phyloP scores from a whole-genome alignment of 2,888 invertebrate species.

The Microdon myrmicae region DNA sequence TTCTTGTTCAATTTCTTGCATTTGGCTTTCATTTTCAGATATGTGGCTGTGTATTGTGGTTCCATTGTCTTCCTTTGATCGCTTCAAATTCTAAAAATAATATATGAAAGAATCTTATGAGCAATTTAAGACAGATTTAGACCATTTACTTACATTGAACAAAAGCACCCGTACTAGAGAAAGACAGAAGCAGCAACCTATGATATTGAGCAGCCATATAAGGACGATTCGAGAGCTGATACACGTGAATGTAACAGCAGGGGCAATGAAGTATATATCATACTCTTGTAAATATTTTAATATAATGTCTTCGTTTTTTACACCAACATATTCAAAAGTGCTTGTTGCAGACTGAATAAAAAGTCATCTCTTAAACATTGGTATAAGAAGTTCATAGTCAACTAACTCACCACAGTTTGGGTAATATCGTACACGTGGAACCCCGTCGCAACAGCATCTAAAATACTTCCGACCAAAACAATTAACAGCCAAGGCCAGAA shows the following conservation, averaged over 20 bases:
- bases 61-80: no score
- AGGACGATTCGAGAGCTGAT: constrained; percentile 68
- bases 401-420: constrained; percentile 62
- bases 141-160: constrained; percentile 53
- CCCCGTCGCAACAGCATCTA: constrained; percentile 67
- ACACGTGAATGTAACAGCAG: constrained; percentile 68
- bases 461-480: constrained; percentile 60
- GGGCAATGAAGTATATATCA: constrained; percentile 59
- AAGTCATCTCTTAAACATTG: constrained; percentile 5
- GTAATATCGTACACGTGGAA: constrained; percentile 65
- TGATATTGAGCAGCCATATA: constrained; percentile 68
- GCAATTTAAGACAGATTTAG: background rate
- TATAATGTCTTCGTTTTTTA: background rate
- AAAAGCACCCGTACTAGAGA: constrained; percentile 58
- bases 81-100: background rate
- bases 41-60: constrained; percentile 4
- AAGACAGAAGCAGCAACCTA: constrained; percentile 61
- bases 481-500: constrained; percentile 67
- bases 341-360: constrained; percentile 21
- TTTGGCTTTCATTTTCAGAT: constrained; percentile 11
- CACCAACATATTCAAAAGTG: constrained; percentile 53
- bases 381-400: background rate
- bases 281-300: constrained; percentile 50
- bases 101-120: background rate
- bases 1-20: constrained; percentile 20